phyloP scores from a whole-genome alignment of 2,113 vertebrate genomes.

The Phyllopteryx taeniolatus region DNA sequence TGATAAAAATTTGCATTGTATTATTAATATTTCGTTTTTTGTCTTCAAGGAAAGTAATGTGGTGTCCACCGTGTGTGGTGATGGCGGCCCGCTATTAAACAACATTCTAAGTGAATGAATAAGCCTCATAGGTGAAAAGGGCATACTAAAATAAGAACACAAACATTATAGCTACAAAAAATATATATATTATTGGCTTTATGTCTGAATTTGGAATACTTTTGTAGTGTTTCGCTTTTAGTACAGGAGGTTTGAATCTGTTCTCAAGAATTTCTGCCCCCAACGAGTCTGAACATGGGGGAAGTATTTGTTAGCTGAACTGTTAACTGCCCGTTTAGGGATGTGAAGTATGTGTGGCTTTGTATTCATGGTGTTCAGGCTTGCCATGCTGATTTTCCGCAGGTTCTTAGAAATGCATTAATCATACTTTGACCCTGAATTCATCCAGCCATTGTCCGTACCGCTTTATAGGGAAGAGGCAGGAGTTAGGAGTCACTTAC shows the following conservation, averaged over 20 bases:
- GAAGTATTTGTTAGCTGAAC: constrained; percentile 3
- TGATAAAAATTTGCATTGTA: no score
- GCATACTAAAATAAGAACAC: no score
- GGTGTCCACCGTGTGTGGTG: no score
- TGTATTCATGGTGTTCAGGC: constrained; percentile 20
- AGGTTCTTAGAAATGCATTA: not conserved
- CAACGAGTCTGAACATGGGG: not conserved
- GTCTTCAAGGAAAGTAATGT: no score
- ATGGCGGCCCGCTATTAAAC: no score
- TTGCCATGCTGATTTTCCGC: constrained; percentile 17
- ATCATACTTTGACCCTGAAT: not conserved
- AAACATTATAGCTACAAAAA: not conserved
- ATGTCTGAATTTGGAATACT: not conserved
- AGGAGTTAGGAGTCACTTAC: not conserved
- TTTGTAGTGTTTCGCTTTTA: not conserved
- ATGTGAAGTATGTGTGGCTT: constrained; percentile 4
- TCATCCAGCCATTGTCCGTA: not conserved
- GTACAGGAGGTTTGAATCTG: not conserved
- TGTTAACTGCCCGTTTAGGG: constrained; percentile 1
- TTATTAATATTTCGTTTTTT: no score
- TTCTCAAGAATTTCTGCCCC: not conserved
- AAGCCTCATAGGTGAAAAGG: no score
- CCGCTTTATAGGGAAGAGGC: no score
- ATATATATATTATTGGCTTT: not conserved
- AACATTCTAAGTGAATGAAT: no score